Base-by-base conservation (phyloP, 2,888 invertebrate species). In the Drosophila formosana region DNA sequence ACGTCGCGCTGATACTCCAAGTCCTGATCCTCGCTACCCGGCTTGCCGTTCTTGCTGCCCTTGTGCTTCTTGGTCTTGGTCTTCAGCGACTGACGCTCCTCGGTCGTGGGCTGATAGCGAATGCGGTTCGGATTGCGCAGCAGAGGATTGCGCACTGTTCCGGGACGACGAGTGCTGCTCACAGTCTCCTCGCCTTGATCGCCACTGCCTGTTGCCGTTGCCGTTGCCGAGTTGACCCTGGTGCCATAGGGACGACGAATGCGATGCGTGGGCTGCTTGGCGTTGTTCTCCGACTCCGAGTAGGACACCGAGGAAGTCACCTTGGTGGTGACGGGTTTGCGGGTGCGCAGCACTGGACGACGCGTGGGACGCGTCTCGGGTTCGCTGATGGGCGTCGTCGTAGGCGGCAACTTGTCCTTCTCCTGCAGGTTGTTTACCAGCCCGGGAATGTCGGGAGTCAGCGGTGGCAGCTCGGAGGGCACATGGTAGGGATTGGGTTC, bases 1-100 rank as follows among this genome's bases (percentile, higher is more conserved):
- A 95, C 93, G 85, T 95, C 95, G 70, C 95, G 93, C 90, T 95
- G 95, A 74, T 95, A 95, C 2, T 95, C 95, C 69, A 95, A 66
- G 64, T 93, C 92, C 61, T 92, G 91, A 51, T 86, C 90, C 28
- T 83, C 89, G 8, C 67, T 72, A 0, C 18, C 18, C 18, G 70
- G 78, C 11, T 87, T 87, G 8, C 82, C 77, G 11, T 86, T 79
- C 58, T 88, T 91, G 0, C 78, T 84, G 5, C 85, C 80, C 52
- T 77, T 77, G 55, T 85, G 87, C 72, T 91, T 86, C 67, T 90
- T 89, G 1, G 82, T 82, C 57, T 91, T 90, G 2, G 90, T 69
- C 45, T 91, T 89, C 3, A 92, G 76, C 0, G 90, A 78, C n/a
- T 91, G 90, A 1, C 92, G 88, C 66, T 93, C 93, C 66, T 93